phyloP scores from a whole-genome alignment of 2,113 vertebrate species.

The Helogale parvula region DNA sequence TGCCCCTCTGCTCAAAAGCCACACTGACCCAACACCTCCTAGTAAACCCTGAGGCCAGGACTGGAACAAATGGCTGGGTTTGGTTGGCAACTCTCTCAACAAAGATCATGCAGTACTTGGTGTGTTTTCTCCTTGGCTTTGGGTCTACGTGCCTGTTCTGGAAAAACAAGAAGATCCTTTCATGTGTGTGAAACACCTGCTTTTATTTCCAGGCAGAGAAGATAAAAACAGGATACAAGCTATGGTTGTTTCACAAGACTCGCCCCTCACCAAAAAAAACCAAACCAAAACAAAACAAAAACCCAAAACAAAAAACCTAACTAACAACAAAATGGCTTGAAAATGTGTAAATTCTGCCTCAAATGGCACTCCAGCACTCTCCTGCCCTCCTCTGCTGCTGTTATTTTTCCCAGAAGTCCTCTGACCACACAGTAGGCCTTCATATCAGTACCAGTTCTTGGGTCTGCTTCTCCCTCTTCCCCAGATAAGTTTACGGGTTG shows the following conservation, averaged over 20 bases:
- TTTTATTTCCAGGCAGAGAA: background rate
- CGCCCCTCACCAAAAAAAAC: background rate
- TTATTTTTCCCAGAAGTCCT: background rate
- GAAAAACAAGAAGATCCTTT: background rate
- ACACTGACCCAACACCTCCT: too few relatives aligned
- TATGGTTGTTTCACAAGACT: background rate
- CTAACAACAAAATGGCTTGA: background rate
- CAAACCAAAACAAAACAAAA: background rate
- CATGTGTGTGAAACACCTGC: background rate
- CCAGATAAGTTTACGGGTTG: background rate
- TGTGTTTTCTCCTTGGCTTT: background rate
- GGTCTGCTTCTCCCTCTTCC: background rate
- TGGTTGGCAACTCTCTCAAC: too few relatives aligned
- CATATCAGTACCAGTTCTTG: background rate
- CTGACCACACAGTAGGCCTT: background rate
- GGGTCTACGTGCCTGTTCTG: background rate
- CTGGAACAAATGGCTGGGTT: too few relatives aligned
- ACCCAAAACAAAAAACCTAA: background rate
- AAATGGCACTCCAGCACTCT: background rate
- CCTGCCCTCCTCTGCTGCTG: background rate
- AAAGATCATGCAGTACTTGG: background rate
- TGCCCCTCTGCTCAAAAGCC: background rate
- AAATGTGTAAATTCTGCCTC: background rate
- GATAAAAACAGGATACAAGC: background rate
- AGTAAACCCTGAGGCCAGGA: too few relatives aligned